A percentile compares a stretch with the other conserved stretches of the same genome.
These are phyloP conservation scores for Tetramorium alpestre DNA, from an alignment of 1,140 invertebrate species.

Conservation along the genomic window DNA sequence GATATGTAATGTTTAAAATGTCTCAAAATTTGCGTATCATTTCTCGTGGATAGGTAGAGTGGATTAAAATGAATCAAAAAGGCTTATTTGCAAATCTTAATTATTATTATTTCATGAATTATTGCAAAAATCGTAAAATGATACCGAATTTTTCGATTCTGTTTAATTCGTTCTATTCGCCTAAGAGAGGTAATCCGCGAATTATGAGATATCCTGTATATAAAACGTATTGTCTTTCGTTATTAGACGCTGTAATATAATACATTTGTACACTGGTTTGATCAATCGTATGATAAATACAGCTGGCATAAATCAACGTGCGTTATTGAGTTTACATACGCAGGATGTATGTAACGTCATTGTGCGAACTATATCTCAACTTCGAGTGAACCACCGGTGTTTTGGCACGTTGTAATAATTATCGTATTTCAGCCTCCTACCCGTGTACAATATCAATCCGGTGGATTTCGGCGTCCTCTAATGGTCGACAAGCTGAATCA, in stretches of 20 bases:
- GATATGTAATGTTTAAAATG: not conserved
- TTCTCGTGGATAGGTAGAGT: too few species aligned
- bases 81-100: too few species aligned
- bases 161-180: too few species aligned
- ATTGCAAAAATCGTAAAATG: too few species aligned
- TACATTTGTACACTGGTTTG: not conserved
- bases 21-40: too few species aligned
- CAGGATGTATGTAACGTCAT: not conserved
- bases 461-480: constrained; percentile 16
- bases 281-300: not conserved
- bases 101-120: too few species aligned
- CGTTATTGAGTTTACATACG: not conserved
- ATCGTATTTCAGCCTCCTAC: constrained; percentile 3
- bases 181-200: too few species aligned
- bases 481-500: constrained; percentile 12
- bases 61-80: too few species aligned
- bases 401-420: constrained; percentile 31
- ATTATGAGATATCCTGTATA: too few species aligned
- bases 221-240: not conserved
- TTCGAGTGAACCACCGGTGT: not conserved
- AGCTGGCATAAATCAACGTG: not conserved
- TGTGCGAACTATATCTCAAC: constrained; percentile 8
- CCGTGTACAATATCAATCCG: constrained; percentile 12
- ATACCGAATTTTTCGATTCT: too few species aligned
- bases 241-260: not conserved